A percentile compares a stretch with the other conserved stretches of the same genome.
phyloP scores from a whole-genome alignment of 2,113 vertebrate species.

The Phainopepla nitens region DNA sequence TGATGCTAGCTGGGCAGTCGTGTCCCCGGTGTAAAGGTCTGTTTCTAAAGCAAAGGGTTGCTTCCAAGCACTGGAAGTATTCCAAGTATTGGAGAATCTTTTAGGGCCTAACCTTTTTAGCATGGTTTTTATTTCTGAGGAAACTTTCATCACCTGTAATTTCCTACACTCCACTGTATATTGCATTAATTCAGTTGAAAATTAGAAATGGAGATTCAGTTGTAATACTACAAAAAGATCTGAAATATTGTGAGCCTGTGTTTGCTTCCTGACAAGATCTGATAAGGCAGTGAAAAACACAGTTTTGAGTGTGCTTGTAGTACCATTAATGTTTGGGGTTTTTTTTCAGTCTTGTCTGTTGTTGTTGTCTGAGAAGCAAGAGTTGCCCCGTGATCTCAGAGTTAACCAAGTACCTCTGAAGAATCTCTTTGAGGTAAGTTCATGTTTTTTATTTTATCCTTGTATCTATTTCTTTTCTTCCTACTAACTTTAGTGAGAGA shows the following conservation, averaged over 20 bases:
- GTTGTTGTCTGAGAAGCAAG: conserved; percentile 40
- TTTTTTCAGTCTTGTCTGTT: conserved; percentile 70
- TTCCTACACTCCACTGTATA: neutral
- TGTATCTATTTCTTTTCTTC: neutral
- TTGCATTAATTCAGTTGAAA: neutral
- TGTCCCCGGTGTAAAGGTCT: neutral
- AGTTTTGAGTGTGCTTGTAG: neutral
- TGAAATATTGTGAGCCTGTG: neutral
- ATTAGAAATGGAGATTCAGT: neutral
- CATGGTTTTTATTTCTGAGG: neutral
- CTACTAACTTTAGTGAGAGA: neutral
- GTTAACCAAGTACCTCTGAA: conserved; percentile 70
- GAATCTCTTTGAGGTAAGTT: conserved; percentile 78
- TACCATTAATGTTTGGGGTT: neutral
- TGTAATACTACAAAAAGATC: neutral
- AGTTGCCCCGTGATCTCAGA: conserved; percentile 55
- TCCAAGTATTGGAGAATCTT: neutral
- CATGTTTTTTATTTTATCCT: neutral
- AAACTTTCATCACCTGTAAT: neutral
- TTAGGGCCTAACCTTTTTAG: neutral
- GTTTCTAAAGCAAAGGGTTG: neutral
- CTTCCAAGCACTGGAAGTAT: neutral
- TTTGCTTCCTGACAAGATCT: neutral
- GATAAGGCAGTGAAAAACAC: neutral
- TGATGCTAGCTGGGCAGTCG: neutral